Percentiles rank a stretch among this genome's conserved stretches.
These are phyloP conservation scores for Heteromyza rotundicornis DNA, from an alignment of 2,888 invertebrate species.

Conservation along the genomic window DNA sequence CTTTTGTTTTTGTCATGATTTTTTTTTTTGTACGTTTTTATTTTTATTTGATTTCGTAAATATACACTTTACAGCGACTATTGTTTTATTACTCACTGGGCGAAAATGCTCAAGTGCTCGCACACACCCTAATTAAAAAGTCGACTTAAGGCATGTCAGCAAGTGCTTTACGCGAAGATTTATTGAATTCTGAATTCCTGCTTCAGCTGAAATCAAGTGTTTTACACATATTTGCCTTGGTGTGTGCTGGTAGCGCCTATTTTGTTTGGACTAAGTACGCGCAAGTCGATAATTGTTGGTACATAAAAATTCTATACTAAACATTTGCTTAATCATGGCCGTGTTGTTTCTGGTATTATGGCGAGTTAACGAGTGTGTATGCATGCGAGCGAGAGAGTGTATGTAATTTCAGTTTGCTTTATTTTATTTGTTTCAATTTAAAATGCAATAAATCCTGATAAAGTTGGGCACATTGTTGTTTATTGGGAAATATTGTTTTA, in stretches of 20 bases:
- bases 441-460: conserved; percentile 8
- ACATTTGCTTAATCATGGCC: no score
- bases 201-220: background rate
- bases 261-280: background rate
- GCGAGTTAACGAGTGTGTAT: conserved; percentile 9
- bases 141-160: background rate
- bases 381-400: conserved; percentile 22
- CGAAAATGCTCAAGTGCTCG: background rate
- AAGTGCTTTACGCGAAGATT: background rate
- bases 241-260: background rate
- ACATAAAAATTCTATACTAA: no score
- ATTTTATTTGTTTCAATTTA: background rate
- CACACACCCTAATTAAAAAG: background rate
- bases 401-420: conserved; percentile 23
- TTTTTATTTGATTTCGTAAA: no score
- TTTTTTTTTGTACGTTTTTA: no score
- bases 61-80: no score
- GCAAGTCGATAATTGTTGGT: no score
- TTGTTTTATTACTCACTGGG: background rate
- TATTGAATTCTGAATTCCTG: background rate
- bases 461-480: background rate
- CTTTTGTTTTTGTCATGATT: background rate
- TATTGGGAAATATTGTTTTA: background rate
- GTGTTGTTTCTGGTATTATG: no score
- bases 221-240: background rate